A percentile compares a stretch with the other conserved stretches of the same genome.
Evolutionary conservation across 2,797 vertebrate genomes (phyloP).

Genomic region (Danionella dracula): DNA sequence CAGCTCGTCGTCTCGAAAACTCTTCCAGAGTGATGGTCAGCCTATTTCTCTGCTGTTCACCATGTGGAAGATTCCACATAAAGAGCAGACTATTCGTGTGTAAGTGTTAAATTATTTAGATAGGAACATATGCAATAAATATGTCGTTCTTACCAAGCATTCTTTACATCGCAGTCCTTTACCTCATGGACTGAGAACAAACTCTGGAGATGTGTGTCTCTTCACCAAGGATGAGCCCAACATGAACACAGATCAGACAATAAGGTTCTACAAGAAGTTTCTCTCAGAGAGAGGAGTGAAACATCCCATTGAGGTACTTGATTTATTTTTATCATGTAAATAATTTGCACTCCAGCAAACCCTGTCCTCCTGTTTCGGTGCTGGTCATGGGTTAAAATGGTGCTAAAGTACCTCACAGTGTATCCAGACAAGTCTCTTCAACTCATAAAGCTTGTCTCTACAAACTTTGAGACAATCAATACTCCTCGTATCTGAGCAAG

Average conservation of each 20-base stretch:
- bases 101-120: slow-evolving; percentile 55
- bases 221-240: slow-evolving; percentile 89
- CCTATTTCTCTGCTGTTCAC: slow-evolving; percentile 74
- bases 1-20: slow-evolving; percentile 50
- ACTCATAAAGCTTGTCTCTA: slow-evolving; percentile 48
- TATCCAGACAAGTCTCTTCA: slow-evolving; percentile 45
- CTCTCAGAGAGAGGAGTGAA: slow-evolving; percentile 73
- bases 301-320: slow-evolving; percentile 73
- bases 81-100: slow-evolving; percentile 72
- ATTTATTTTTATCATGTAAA: not conserved
- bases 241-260: slow-evolving; percentile 82
- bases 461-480: slow-evolving; percentile 45
- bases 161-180: slow-evolving; percentile 63
- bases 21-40: slow-evolving; percentile 67
- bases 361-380: slow-evolving; percentile 37
- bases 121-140: not conserved
- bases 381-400: slow-evolving; percentile 29
- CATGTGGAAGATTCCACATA: slow-evolving; percentile 77
- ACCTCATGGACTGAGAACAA: slow-evolving; percentile 74
- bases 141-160: not conserved
- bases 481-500: too few relatives aligned
- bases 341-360: slow-evolving; percentile 43
- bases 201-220: slow-evolving; percentile 82
- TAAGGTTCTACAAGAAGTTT: slow-evolving; percentile 80
- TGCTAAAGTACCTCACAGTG: slow-evolving; percentile 47